Evolutionary conservation across 1,140 invertebrate genomes (phyloP).

Genomic region (Tetramorium simillimum): DNA sequence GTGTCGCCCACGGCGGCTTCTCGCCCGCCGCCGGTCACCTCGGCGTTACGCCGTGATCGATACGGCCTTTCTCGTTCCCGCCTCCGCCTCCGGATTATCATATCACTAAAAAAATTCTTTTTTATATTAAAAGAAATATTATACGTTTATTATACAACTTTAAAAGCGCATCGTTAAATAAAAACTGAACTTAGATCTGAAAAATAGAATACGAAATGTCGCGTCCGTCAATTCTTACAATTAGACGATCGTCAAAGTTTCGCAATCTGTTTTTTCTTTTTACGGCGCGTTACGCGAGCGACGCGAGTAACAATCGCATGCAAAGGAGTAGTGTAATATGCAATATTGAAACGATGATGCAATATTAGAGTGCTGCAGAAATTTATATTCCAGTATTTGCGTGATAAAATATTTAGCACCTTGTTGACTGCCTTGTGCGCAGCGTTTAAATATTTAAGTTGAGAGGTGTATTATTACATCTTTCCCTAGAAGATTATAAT

Average conservation of each 20-base stretch:
- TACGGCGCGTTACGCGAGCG: neutral
- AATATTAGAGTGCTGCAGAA: neutral
- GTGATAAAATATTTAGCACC: conserved; percentile 15
- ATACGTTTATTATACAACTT: too few relatives aligned
- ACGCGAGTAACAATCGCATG: neutral
- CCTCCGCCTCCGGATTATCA: too few relatives aligned
- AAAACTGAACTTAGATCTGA: too few relatives aligned
- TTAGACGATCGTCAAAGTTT: neutral
- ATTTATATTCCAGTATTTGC: neutral
- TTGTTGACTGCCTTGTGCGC: neutral
- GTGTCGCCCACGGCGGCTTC: conserved; percentile 25
- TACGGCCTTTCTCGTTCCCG: neutral
- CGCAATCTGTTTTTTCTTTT: too few relatives aligned
- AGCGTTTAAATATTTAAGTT: neutral
- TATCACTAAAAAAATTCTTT: too few relatives aligned
- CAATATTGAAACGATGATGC: neutral
- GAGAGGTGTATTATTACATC: neutral
- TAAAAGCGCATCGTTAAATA: too few relatives aligned
- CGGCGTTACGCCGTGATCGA: conserved; percentile 44
- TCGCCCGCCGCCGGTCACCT: neutral
- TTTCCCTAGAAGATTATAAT: neutral
- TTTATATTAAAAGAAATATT: too few relatives aligned
- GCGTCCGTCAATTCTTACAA: neutral
- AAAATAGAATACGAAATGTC: too few relatives aligned
- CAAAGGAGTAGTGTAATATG: neutral